These are phyloP conservation scores for Beroe forskalii DNA, from an alignment of 37 sponge, comb jelly and placozoan genomes.

Conservation along the genomic window DNA sequence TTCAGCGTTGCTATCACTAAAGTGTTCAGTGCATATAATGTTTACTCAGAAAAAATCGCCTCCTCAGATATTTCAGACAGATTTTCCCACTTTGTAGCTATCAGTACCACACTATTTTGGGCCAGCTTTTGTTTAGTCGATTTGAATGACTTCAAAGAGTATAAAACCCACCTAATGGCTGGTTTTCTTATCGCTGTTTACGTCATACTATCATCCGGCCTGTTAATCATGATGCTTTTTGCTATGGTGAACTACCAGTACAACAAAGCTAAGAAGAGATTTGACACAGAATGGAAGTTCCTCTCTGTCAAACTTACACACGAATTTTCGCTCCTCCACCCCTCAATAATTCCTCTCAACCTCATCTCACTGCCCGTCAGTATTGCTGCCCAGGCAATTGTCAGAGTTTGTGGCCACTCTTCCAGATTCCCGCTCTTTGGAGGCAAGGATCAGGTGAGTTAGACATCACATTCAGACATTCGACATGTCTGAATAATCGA, in stretches of 20 bases:
- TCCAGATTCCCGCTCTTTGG: not conserved
- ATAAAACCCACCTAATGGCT: constrained; percentile 30
- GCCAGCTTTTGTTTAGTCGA: constrained; percentile 56
- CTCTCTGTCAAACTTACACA: constrained; percentile 56
- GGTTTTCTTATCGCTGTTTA: not conserved
- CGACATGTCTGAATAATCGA: no score
- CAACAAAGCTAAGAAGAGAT: constrained; percentile 62
- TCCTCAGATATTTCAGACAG: not conserved
- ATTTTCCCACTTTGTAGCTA: constrained; percentile 11
- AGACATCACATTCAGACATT: no score
- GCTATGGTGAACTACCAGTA: constrained; percentile 61
- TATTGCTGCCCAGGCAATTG: constrained; percentile 35
- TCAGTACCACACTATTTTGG: constrained; percentile 57
- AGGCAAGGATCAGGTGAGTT: constrained; percentile 50
- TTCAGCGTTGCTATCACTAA: constrained; percentile 63
- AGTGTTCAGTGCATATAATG: constrained; percentile 8
- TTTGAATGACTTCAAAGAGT: constrained; percentile 35
- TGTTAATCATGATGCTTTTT: constrained; percentile 39
- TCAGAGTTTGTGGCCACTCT: constrained; percentile 12
- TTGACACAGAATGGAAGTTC: constrained; percentile 52
- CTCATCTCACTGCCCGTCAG: constrained; percentile 51
- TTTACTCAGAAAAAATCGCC: not conserved
- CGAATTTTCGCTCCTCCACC: constrained; percentile 61
- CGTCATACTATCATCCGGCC: constrained; percentile 11
- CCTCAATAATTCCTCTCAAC: constrained; percentile 60